These are phyloP conservation scores for Cephus sareptanus DNA, from an alignment of 2,888 invertebrate species.

Conservation along the genomic window DNA sequence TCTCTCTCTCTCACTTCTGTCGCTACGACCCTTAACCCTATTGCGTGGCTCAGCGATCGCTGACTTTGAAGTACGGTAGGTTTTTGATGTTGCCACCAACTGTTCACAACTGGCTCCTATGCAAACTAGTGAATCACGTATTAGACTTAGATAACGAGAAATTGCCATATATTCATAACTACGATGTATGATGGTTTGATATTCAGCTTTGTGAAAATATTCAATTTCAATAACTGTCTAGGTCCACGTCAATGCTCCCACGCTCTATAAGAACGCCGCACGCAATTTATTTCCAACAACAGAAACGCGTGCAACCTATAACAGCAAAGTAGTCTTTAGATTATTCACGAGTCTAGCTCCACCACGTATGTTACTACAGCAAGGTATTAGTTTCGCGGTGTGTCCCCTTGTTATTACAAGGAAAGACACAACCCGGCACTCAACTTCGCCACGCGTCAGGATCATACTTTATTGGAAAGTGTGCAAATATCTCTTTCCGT, in stretches of 20 bases:
- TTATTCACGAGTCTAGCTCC: neutral
- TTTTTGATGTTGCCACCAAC: conserved; percentile 66
- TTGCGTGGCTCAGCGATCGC: conserved; percentile 16
- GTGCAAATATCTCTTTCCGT: conserved; percentile 46
- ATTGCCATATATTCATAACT: neutral
- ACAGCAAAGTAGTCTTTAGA: neutral
- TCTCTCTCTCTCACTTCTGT: conserved; percentile 28
- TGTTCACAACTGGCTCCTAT: conserved; percentile 54
- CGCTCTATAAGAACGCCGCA: neutral
- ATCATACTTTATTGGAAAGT: conserved; percentile 63
- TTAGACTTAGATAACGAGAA: conserved; percentile 32
- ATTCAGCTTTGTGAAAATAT: neutral
- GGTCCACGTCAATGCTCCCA: neutral
- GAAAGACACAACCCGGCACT: conserved; percentile 55
- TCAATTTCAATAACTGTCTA: neutral
- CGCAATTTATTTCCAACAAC: neutral
- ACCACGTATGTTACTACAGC: conserved; percentile 14
- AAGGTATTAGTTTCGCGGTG: conserved; percentile 53
- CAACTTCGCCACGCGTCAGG: conserved; percentile 53
- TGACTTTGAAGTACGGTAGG: conserved; percentile 61
- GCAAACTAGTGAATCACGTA: conserved; percentile 62
- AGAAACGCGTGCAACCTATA: neutral
- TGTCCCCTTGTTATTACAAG: conserved; percentile 60
- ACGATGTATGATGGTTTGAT: neutral
- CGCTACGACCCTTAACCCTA: conserved; percentile 32